phyloP scores from a whole-genome alignment of 2,888 invertebrate genomes.

The Prenolepis imparis region DNA sequence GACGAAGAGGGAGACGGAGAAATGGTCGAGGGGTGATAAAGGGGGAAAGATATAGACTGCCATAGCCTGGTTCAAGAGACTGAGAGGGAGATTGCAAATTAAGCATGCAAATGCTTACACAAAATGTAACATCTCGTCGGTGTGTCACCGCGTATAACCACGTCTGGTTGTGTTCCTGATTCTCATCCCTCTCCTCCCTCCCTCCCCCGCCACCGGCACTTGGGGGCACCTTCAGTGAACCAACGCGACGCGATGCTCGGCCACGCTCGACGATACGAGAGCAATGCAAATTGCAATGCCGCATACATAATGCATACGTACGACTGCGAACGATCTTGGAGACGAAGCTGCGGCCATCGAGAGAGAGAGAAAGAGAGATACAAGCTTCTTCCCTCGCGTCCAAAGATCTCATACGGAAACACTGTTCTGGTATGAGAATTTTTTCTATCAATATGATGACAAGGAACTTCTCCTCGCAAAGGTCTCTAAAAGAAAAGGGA shows the following conservation, averaged over 20 bases:
- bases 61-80: conserved; percentile 18
- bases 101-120: conserved; percentile 77
- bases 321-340: conserved; percentile 33
- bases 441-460: background rate
- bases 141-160: conserved; percentile 43
- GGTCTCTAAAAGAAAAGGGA: background rate
- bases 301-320: conserved; percentile 79
- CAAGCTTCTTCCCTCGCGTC: background rate
- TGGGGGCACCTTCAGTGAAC: conserved; percentile 16
- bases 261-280: conserved; percentile 58
- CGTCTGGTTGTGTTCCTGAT: conserved; percentile 38
- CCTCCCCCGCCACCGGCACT: background rate
- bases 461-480: background rate
- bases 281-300: conserved; percentile 78
- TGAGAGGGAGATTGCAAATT: conserved; percentile 63
- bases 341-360: conserved; percentile 10
- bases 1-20: background rate
- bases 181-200: conserved; percentile 30
- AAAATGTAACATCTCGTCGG: conserved; percentile 67
- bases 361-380: background rate
- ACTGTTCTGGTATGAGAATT: conserved; percentile 10
- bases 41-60: conserved; percentile 15
- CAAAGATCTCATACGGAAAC: conserved; percentile 18
- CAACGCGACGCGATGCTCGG: conserved; percentile 22
- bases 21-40: background rate